Evolutionary conservation across 2,888 invertebrate genomes (phyloP), one percentile per base, ranked within the genome.

Genomic region (Nematopogon swammerdamellus): DNA sequence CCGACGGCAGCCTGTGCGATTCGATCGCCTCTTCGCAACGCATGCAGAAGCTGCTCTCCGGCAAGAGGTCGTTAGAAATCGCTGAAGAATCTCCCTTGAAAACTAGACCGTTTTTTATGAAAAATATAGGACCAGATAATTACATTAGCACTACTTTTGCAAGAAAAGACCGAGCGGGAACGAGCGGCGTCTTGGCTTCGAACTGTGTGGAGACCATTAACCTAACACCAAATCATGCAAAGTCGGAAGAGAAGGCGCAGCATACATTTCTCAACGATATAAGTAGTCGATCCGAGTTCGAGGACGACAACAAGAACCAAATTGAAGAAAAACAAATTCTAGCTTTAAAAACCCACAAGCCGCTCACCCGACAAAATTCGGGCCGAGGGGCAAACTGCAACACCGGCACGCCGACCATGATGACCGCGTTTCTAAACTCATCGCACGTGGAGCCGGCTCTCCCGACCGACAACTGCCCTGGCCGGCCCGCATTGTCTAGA

Each of bases 71-170:
- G 48, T 67, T 67, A 63, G 70, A 74, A 59, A 72, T 70, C 67
- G 70, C 72, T 65, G 76, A 77, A 55, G 64, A 65, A 55, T 67
- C 70, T 53, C 67, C 71, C 58, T 64, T 77, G 67, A 82, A 81
- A 58, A 80, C 77, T 64, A 84, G 82, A 64, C 76, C 84, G 50
- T 63, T 84, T 59, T 77, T 83, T 57, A 83, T 84, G 58, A 84
- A 84, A 61, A 84, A 86, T 63, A 87, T 88, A 57, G 88, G 87
- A 45, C 84, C 86, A 47, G 88, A 88, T 68, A 88, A 87, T 68
- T 88, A 88, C 63, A 86, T 88, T 48, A 87, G 86, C 53, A 87
- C 88, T 45, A 82, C 83, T 46, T 77, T 80, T 70, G 73, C 81
- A 58, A 68, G 85, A 70, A 63, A 70, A 58, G 72, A 74, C 49